Base-by-base conservation (phyloP, 2,113 vertebrate genomes). In the Pomatostomus ruficeps region DNA sequence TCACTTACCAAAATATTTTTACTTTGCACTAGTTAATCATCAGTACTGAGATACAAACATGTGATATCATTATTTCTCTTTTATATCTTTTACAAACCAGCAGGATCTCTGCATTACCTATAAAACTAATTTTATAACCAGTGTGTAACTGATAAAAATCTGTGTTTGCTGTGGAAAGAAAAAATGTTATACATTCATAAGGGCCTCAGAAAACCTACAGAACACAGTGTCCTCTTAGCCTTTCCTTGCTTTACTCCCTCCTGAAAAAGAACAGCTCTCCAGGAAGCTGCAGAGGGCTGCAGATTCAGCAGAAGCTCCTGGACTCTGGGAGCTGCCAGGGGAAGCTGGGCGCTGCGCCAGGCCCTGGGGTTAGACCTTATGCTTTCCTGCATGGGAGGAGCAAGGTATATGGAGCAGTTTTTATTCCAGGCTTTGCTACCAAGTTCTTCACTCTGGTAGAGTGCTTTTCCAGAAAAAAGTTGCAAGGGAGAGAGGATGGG, bases 1-100 rank as follows among this genome's bases (percentile, higher is more conserved):
- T 57, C 24, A 16, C n/a, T 85, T 96, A 91, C 59, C 94, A 80
- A 85, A 85, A 63, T 91, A 77, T 83, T 94, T 88, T 82, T 59
- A n/a, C 18, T 74, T 31, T 71, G n/a, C 11, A 28, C 31, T 80
- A 63, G 24, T 75, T 92, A 86, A 88, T 85, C 24, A 31, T 85
- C 62, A 49, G 33, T 40, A 59, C 33, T 17, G 16, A 35, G 33
- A 54, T 18, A 46, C 6, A 42, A 38, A 36, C 25, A 13, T 38
- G 46, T 59, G 55, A 24, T 65, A 76, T 2, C 38, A 22, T 75
- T 52, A 31, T 1, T 36, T 8, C 46, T 48, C 59, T 92, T 45
- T 48, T 52, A 46, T 8, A 7, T 66, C 42, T 83, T 93, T 76
- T 73, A 42, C 33, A 61, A 75, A 78, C 62, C 43, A 38, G 10